phyloP scores from a whole-genome alignment of 2,797 vertebrate genomes.

The Odontamblyopus rebecca region DNA sequence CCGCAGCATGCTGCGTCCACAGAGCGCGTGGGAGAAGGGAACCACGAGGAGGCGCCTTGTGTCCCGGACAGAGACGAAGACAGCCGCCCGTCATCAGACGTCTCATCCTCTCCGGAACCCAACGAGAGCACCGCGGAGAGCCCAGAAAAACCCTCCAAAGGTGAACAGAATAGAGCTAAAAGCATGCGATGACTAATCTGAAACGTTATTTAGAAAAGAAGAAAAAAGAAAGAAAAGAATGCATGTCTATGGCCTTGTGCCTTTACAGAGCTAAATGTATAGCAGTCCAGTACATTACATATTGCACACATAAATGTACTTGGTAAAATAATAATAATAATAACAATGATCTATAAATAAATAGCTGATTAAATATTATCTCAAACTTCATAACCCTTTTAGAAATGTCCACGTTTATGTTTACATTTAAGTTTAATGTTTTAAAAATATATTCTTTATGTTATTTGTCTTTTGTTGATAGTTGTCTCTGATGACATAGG shows the following conservation, averaged over 20 bases:
- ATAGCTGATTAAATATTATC: background rate
- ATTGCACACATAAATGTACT: background rate
- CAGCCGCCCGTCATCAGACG: slow-evolving; percentile 85
- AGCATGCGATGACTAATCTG: background rate
- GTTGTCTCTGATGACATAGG: slow-evolving; percentile 16
- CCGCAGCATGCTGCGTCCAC: slow-evolving; percentile 70
- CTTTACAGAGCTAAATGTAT: background rate
- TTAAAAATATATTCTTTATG: too few relatives aligned
- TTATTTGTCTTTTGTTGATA: slow-evolving; percentile 27
- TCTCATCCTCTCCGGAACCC: slow-evolving; percentile 89
- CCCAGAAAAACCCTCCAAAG: slow-evolving; percentile 87
- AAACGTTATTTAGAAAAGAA: background rate
- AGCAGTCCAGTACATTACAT: background rate
- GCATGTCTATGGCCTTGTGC: background rate
- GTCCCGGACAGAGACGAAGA: slow-evolving; percentile 81
- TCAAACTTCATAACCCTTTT: background rate
- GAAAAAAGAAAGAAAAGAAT: background rate
- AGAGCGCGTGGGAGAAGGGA: slow-evolving; percentile 82
- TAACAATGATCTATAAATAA: background rate
- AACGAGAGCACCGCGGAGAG: slow-evolving; percentile 83
- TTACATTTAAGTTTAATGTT: background rate
- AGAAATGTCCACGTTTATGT: background rate
- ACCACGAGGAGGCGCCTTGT: slow-evolving; percentile 81
- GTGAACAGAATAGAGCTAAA: slow-evolving; percentile 73
- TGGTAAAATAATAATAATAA: background rate